phyloP scores from a whole-genome alignment of 2,113 vertebrate species.

The Myrmophylax atrothorax region DNA sequence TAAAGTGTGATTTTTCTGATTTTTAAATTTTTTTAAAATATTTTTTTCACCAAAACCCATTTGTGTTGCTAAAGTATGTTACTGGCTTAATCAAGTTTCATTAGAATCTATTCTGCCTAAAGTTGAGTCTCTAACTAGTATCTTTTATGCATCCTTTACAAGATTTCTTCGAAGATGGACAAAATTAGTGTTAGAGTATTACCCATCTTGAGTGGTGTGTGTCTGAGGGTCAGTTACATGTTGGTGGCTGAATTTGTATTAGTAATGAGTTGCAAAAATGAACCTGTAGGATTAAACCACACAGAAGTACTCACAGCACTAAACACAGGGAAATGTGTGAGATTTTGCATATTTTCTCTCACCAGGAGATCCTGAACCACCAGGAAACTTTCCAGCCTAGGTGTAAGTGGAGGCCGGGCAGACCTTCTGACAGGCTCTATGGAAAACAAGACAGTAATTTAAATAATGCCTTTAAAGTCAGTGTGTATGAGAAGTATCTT shows the following conservation, averaged over 20 bases:
- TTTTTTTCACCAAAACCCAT: not conserved
- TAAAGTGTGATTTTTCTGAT: not conserved
- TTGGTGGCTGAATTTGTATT: not conserved
- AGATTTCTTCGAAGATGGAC: not conserved
- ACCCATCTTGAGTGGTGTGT: not conserved
- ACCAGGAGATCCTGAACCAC: not conserved
- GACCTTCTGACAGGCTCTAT: not conserved
- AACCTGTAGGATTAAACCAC: not conserved
- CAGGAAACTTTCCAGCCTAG: not conserved
- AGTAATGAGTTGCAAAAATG: not conserved
- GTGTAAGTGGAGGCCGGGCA: not conserved
- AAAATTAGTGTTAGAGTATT: not conserved
- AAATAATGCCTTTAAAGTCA: not conserved
- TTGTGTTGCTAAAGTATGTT: not conserved
- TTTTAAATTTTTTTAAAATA: not conserved
- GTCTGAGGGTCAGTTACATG: not conserved
- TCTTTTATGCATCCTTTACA: not conserved
- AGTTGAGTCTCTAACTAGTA: not conserved
- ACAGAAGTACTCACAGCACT: not conserved
- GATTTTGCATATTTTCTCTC: not conserved
- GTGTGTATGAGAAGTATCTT: not conserved
- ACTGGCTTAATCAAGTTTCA: not conserved
- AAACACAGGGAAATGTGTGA: not conserved
- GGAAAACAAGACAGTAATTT: not conserved
- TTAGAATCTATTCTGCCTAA: not conserved